A percentile compares a stretch with the other conserved stretches of the same genome.
Conservation (phyloP, 1,140 invertebrate species). For the Scaptomyza graminum region DNA sequence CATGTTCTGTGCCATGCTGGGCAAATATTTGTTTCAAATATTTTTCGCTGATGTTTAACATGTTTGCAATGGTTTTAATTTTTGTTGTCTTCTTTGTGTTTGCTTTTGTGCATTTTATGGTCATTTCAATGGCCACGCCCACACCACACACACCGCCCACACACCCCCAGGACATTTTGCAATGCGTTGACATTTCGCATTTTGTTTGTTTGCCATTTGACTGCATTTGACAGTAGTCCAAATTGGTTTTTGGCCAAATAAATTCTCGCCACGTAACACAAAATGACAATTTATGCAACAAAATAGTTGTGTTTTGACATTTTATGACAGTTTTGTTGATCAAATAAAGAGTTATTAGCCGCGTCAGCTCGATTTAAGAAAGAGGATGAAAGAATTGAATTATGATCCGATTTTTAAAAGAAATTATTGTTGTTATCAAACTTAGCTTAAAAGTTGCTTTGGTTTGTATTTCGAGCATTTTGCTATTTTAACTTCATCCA, state of each 20-base stretch:
- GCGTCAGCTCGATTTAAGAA: not conserved
- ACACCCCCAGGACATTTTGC: slow-evolving; percentile 13
- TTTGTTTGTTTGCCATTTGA: slow-evolving; percentile 44
- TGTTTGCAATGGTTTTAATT: slow-evolving; percentile 46
- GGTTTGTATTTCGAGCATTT: not conserved
- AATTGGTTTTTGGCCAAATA: slow-evolving; percentile 47
- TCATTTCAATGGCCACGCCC: slow-evolving; percentile 36
- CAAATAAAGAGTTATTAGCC: not conserved
- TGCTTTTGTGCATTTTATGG: slow-evolving; percentile 54
- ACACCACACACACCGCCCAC: not conserved
- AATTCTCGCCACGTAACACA: slow-evolving; percentile 46
- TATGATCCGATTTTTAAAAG: not conserved
- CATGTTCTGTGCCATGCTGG: slow-evolving; percentile 41
- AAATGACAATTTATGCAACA: slow-evolving; percentile 45
- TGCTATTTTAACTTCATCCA: not conserved
- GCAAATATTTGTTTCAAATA: slow-evolving; percentile 70
- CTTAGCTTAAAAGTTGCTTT: not conserved
- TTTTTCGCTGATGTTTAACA: slow-evolving; percentile 58
- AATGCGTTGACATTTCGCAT: slow-evolving; percentile 50
- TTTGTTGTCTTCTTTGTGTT: slow-evolving; percentile 4
- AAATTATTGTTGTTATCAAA: not conserved
- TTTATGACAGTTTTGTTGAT: not conserved
- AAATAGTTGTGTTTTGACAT: slow-evolving; percentile 3
- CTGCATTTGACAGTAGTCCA: slow-evolving; percentile 56
- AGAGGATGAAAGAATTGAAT: not conserved